Base-by-base conservation (phyloP, 1,140 invertebrate genomes). In the Cyclina sinensis region DNA sequence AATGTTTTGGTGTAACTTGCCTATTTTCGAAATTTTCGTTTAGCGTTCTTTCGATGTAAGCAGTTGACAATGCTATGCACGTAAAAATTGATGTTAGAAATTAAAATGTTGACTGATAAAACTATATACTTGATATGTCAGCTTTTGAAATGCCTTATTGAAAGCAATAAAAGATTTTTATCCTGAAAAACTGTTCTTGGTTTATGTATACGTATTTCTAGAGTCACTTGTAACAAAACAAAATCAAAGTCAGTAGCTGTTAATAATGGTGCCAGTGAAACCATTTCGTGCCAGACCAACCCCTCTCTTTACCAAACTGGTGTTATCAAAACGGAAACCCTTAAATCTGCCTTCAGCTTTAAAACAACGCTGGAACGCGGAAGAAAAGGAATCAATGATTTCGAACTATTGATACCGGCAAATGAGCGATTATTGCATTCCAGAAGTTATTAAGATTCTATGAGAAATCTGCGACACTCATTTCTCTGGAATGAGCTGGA, bases 161-260 rank as follows among this genome's bases (percentile, higher is more conserved):
- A 87, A 51, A 87, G 85, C 74, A 87, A 87, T 80, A 80, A 87
- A 87, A 74, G 27, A 74, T 84, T 81, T 43, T 81, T 83, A 86
- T 86, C 83, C 48, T 86, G 68, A 74, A 73, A 76, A 0, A 18
- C 16, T 79, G 18, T 79, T 1, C 51, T n/a, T n/a, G n/a, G n/a
- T n/a, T n/a, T n/a, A n/a, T n/a, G n/a, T n/a, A n/a, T n/a, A n/a
- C n/a, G n/a, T n/a, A n/a, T n/a, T n/a, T n/a, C n/a, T n/a, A n/a
- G n/a, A n/a, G n/a, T n/a, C n/a, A n/a, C n/a, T n/a, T n/a, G n/a
- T n/a, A n/a, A n/a, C n/a, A n/a, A n/a, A n/a, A n/a, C n/a, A n/a
- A n/a, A n/a, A n/a, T n/a, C n/a, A n/a, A n/a, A n/a, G n/a, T n/a
- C n/a, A n/a, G n/a, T n/a, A n/a, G n/a, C n/a, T n/a, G n/a, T n/a